phyloP scores from a whole-genome alignment of 2,888 invertebrate species.

The Biston stratarius region DNA sequence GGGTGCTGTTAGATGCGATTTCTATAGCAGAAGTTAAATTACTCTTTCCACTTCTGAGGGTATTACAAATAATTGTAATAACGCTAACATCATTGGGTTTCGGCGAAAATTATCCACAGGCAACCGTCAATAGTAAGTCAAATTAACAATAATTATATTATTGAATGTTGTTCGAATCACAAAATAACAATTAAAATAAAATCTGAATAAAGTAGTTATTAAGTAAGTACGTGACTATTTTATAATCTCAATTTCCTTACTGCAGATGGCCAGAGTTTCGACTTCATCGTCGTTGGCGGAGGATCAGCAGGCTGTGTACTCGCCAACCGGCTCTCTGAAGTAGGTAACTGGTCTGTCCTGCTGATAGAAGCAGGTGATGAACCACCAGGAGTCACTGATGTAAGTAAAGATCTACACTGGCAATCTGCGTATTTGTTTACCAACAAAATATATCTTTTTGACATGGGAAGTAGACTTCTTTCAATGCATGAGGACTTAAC shows the following conservation, averaged over 20 bases:
- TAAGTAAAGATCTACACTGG: conserved; percentile 46
- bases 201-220: too few relatives aligned
- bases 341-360: conserved; percentile 87
- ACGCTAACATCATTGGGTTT: conserved; percentile 35
- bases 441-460: neutral
- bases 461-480: neutral
- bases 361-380: conserved; percentile 89
- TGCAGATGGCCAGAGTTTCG: conserved; percentile 63
- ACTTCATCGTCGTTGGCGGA: conserved; percentile 71
- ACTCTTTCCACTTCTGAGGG: conserved; percentile 46
- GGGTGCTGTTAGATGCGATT: conserved; percentile 43
- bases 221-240: too few relatives aligned
- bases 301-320: conserved; percentile 89
- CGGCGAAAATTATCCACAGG: conserved; percentile 47
- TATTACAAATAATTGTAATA: conserved; percentile 46
- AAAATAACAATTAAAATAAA: too few relatives aligned
- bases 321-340: conserved; percentile 90
- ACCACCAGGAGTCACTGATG: conserved; percentile 55
- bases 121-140: conserved; percentile 48
- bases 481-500: too few relatives aligned
- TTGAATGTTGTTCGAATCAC: neutral
- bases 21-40: conserved; percentile 47
- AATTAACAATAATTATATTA: neutral
- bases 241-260: conserved; percentile 1
- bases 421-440: neutral